Conservation (phyloP, 2,113 vertebrate species). For the Aegotheles bennettii region DNA sequence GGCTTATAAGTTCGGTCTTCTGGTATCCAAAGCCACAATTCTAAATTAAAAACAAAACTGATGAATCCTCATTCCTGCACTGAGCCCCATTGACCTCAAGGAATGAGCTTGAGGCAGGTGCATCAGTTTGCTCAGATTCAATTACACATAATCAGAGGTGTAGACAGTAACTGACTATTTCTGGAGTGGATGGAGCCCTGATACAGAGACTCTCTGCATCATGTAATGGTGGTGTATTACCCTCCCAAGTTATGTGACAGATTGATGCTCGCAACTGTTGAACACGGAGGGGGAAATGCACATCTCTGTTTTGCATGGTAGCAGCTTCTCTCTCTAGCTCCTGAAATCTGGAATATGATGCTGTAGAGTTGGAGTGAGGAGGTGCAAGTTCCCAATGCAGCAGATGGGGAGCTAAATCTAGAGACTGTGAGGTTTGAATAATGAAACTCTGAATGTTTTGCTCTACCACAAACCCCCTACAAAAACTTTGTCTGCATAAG, state of each 20-base stretch:
- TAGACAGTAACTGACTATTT: neutral
- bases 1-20: neutral
- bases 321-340: neutral
- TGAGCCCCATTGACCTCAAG: neutral
- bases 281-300: accelerated
- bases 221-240: neutral
- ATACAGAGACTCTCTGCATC: neutral
- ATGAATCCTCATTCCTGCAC: neutral
- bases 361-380: neutral
- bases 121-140: neutral
- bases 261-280: neutral
- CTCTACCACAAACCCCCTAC: neutral
- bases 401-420: neutral
- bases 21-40: neutral
- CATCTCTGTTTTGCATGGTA: neutral
- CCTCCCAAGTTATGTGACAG: neutral
- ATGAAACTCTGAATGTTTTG: neutral
- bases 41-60: neutral
- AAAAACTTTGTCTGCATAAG: neutral
- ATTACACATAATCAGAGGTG: neutral
- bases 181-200: neutral
- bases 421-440: neutral
- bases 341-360: neutral
- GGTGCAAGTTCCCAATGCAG: neutral
- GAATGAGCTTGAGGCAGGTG: neutral